These are phyloP conservation scores for Artemia franciscana DNA, from an alignment of 1,140 invertebrate genomes.

Conservation along the genomic window DNA sequence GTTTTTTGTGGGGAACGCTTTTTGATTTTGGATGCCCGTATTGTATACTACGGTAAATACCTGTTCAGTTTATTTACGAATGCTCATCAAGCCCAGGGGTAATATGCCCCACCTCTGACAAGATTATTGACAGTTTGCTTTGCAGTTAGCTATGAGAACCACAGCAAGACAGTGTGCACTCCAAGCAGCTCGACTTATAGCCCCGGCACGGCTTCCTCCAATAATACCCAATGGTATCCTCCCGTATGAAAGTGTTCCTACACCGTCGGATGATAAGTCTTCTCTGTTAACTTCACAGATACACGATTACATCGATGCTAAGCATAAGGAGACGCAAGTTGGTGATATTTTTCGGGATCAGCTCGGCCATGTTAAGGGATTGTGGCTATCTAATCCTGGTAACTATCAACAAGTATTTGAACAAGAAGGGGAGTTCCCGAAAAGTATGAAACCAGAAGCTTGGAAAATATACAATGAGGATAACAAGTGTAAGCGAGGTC, in stretches of 20 bases:
- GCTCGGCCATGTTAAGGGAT: conserved; percentile 34
- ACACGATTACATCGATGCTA: conserved; percentile 43
- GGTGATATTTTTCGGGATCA: conserved; percentile 48
- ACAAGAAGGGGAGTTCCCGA: conserved; percentile 48
- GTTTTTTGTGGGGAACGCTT: too few species aligned
- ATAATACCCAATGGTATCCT: neutral
- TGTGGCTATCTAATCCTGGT: conserved; percentile 43
- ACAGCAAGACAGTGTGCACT: neutral
- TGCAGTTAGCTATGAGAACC: neutral
- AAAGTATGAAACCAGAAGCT: conserved; percentile 51
- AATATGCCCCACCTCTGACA: too few species aligned
- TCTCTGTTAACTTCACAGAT: conserved; percentile 15
- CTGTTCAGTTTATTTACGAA: too few species aligned
- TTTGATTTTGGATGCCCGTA: too few species aligned
- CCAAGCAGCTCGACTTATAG: neutral
- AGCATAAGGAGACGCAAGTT: conserved; percentile 32
- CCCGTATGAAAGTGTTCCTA: neutral
- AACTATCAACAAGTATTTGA: conserved; percentile 43
- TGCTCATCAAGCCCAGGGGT: too few species aligned
- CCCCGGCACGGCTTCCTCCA: neutral
- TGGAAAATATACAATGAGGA: conserved; percentile 54
- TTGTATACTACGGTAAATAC: too few species aligned
- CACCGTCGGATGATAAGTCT: neutral
- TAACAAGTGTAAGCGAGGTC: conserved; percentile 39
- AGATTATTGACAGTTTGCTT: too few species aligned